A percentile compares a stretch with the other conserved stretches of the same genome.
These are phyloP conservation scores for Girardinus metallicus DNA, from an alignment of 2,797 vertebrate species.

Conservation along the genomic window DNA sequence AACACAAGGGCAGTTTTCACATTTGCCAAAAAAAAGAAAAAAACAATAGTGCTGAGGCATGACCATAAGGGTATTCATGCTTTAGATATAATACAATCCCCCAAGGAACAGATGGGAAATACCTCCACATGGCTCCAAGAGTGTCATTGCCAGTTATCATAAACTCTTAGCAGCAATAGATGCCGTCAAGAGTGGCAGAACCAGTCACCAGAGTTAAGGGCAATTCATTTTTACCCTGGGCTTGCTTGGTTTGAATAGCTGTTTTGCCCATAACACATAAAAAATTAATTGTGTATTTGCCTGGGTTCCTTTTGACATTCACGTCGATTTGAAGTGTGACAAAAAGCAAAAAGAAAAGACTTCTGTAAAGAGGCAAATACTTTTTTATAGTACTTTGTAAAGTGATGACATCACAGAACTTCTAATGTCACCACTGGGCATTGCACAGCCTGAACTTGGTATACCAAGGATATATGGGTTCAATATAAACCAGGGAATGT, in stretches of 20 bases:
- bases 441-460: slow-evolving; percentile 18
- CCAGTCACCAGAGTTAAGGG: background rate
- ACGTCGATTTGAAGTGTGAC: background rate
- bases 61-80: background rate
- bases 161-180: background rate
- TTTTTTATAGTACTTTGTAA: slow-evolving; percentile 23
- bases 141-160: background rate
- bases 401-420: slow-evolving; percentile 58
- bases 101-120: background rate
- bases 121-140: background rate
- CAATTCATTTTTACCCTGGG: background rate
- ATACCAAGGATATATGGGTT: slow-evolving; percentile 54
- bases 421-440: slow-evolving; percentile 46
- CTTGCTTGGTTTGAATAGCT: background rate
- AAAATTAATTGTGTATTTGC: background rate
- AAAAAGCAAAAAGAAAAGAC: background rate
- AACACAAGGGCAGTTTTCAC: background rate
- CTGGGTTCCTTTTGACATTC: background rate
- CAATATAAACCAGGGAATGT: slow-evolving; percentile 51
- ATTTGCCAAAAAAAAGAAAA: background rate
- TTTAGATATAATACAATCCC: background rate
- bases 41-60: background rate
- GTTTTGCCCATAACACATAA: background rate
- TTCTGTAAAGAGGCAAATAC: background rate
- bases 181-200: background rate